These are phyloP conservation scores for Platorchestia sp. DNA, from an alignment of 1,140 invertebrate genomes.

Conservation along the genomic window DNA sequence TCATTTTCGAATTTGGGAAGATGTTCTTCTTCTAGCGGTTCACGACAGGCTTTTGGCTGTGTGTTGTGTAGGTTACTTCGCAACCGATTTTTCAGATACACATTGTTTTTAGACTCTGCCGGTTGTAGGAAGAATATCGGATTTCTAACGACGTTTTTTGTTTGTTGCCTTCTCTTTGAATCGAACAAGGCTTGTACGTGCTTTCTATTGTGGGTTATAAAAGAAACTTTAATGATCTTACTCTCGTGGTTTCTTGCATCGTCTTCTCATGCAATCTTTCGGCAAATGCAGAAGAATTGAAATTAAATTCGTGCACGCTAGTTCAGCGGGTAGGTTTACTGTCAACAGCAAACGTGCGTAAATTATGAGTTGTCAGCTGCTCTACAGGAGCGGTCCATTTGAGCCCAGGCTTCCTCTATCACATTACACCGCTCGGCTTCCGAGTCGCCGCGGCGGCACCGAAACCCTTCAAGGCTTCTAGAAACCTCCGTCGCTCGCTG, in stretches of 20 bases:
- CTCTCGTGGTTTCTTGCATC: neutral
- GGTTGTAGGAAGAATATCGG: neutral
- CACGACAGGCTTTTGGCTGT: no score
- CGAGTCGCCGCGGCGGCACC: neutral
- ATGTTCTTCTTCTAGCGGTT: no score
- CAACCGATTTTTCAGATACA: neutral
- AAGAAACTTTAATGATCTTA: no score
- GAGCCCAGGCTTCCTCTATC: conserved; percentile 12
- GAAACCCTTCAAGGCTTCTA: neutral
- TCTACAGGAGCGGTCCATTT: conserved; percentile 8
- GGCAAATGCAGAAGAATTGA: neutral
- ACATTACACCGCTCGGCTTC: conserved; percentile 45
- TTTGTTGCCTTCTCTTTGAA: neutral
- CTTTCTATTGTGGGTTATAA: neutral
- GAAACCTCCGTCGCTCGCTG: neutral
- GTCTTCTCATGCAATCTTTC: neutral
- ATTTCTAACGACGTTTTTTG: neutral
- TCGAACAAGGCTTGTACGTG: neutral
- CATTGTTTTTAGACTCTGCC: neutral
- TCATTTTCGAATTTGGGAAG: no score
- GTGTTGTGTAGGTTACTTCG: no score
- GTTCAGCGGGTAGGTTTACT: neutral
- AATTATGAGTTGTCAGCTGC: neutral
- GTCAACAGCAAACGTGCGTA: neutral
- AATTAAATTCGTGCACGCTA: no score